Conservation (phyloP, 1,140 invertebrate species). For the Linepithema humile region DNA sequence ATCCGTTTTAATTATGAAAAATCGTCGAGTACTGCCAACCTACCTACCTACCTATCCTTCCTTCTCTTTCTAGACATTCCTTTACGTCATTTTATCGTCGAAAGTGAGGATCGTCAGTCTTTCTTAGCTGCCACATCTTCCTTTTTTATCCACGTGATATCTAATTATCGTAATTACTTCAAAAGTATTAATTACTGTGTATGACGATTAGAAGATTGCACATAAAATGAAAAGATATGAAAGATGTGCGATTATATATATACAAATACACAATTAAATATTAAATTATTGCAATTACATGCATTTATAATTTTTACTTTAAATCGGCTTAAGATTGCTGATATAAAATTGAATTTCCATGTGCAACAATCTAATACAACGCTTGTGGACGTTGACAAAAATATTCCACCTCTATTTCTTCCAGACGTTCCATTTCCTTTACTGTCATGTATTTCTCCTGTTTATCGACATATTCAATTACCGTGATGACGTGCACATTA, state of each 20-base stretch:
- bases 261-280: background rate
- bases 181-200: background rate
- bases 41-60: background rate
- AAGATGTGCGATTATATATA: background rate
- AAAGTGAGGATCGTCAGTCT: slow-evolving; percentile 23
- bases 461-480: slow-evolving; percentile 45
- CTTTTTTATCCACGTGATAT: background rate
- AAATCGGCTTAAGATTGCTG: background rate
- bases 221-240: background rate
- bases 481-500: background rate
- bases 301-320: background rate
- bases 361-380: background rate
- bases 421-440: slow-evolving; percentile 4
- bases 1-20: slow-evolving; percentile 79
- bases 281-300: slow-evolving; percentile 5
- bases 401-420: background rate
- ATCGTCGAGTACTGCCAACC: slow-evolving; percentile 62
- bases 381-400: background rate
- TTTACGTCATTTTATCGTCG: slow-evolving; percentile 17
- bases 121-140: background rate
- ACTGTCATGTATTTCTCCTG: background rate
- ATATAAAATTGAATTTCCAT: background rate
- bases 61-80: background rate
- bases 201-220: background rate
- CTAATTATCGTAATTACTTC: slow-evolving; percentile 15